A percentile compares a stretch with the other conserved stretches of the same genome.
These are phyloP conservation scores for Hartigia nigra DNA, from an alignment of 2,888 invertebrate genomes.

Conservation along the genomic window DNA sequence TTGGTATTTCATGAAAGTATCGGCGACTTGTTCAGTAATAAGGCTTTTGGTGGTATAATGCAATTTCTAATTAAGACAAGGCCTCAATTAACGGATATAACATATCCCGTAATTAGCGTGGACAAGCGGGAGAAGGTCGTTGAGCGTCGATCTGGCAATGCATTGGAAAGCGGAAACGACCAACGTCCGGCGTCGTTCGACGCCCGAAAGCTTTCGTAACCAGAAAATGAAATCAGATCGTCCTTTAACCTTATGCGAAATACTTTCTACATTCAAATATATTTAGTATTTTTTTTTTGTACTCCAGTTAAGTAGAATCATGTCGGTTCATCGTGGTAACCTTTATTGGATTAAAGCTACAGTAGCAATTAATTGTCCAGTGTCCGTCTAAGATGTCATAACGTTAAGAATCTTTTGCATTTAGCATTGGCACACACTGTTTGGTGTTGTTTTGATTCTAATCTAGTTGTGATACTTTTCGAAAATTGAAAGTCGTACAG, in stretches of 20 bases:
- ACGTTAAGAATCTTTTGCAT: background rate
- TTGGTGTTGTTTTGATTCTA: background rate
- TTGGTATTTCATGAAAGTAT: background rate
- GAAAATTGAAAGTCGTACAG: background rate
- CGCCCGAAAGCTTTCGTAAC: background rate
- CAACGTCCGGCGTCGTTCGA: background rate
- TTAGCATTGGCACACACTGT: background rate
- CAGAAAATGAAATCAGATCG: background rate
- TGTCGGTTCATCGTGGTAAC: too few species aligned
- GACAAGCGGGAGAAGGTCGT: background rate
- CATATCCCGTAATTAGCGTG: background rate
- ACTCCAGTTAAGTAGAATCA: background rate
- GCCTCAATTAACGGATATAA: too few species aligned
- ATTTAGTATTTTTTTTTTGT: background rate
- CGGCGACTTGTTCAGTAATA: background rate
- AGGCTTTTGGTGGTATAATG: background rate
- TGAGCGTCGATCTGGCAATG: background rate
- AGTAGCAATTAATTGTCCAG: background rate
- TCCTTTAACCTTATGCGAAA: background rate
- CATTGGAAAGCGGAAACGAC: background rate
- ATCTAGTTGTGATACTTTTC: background rate
- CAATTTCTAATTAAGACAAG: background rate
- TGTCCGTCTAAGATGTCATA: background rate
- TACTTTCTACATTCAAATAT: background rate
- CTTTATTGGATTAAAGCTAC: too few species aligned